Conservation (phyloP, 2,113 vertebrate species). For the Kryptolebias marmoratus region DNA sequence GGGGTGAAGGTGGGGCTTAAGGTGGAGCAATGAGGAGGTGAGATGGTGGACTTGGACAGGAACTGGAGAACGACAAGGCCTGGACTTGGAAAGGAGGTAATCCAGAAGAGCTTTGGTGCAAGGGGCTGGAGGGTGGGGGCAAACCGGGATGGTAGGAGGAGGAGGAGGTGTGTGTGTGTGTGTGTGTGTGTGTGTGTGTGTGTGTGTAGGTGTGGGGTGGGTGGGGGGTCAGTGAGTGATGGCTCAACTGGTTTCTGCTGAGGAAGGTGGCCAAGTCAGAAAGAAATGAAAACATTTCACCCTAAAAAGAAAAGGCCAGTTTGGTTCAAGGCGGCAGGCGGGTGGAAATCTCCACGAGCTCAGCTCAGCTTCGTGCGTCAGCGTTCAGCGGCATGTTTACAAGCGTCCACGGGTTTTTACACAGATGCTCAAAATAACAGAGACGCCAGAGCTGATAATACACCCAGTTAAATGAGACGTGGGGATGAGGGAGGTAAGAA, state of each 20-base stretch:
- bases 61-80: constrained; percentile 51
- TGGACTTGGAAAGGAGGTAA: constrained; percentile 63
- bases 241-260: constrained; percentile 79
- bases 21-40: constrained; percentile 65
- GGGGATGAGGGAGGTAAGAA: constrained; percentile 17
- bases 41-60: constrained; percentile 73
- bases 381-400: background rate
- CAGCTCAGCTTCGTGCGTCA: background rate
- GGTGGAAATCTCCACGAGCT: background rate
- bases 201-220: background rate
- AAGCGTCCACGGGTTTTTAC: background rate
- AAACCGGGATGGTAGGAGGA: too few species aligned
- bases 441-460: background rate
- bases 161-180: background rate
- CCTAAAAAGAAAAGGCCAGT: background rate
- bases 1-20: constrained; percentile 52
- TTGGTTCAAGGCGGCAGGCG: too few species aligned
- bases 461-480: background rate
- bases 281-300: background rate
- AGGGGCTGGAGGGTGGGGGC: background rate
- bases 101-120: constrained; percentile 29
- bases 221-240: constrained; percentile 66
- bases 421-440: background rate
- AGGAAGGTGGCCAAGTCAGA: constrained; percentile 56
- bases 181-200: background rate